These are phyloP conservation scores for Daboia siamensis DNA, from an alignment of 2,113 vertebrate genomes.

Conservation along the genomic window DNA sequence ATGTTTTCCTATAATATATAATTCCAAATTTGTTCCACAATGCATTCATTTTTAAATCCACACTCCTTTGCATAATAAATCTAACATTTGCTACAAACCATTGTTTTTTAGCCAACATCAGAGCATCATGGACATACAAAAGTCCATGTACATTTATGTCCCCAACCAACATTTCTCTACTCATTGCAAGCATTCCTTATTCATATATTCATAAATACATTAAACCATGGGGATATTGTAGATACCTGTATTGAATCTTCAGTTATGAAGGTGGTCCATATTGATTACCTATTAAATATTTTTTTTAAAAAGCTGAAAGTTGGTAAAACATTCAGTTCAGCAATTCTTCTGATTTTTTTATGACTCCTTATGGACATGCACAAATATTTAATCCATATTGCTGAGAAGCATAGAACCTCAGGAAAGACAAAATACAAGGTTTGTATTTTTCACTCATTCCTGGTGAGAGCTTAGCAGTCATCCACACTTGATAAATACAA, in stretches of 20 bases:
- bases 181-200: no score
- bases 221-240: no score
- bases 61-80: neutral
- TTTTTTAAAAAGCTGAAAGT: neutral
- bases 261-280: neutral
- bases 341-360: neutral
- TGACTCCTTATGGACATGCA: neutral
- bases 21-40: neutral
- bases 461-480: neutral
- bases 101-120: neutral
- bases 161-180: no score
- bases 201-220: no score
- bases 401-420: neutral
- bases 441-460: fast-evolving
- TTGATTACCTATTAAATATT: neutral
- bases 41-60: no score
- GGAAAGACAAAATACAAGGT: neutral
- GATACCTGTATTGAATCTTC: neutral
- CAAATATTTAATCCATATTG: neutral
- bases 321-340: neutral
- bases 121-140: no score
- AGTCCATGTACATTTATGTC: no score
- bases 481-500: neutral
- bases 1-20: neutral
- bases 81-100: neutral